A percentile compares a stretch with the other conserved stretches of the same genome.
Evolutionary conservation across 2,888 invertebrate genomes (phyloP).

Genomic region (Epinotia demarniana): DNA sequence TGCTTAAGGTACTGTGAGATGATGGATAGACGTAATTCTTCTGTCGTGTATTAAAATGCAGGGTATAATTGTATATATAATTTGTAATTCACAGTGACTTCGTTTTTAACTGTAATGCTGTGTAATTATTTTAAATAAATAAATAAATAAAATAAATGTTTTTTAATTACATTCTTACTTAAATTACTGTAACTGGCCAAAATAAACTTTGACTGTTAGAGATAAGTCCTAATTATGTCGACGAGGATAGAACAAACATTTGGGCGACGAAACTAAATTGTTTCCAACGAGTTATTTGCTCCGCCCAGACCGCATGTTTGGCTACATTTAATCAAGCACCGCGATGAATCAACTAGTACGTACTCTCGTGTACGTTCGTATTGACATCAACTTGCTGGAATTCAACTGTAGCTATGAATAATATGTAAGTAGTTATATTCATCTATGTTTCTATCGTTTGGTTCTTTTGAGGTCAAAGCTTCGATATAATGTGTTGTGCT

Average conservation of each 20-base stretch:
- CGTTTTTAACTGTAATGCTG: no score
- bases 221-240: constrained; percentile 7
- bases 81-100: no score
- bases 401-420: background rate
- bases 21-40: no score
- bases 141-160: no score
- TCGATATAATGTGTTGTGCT: background rate
- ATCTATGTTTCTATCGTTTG: background rate
- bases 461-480: background rate
- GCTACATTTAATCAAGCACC: constrained; percentile 30
- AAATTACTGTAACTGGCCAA: no score
- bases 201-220: background rate
- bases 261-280: background rate
- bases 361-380: background rate
- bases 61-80: no score
- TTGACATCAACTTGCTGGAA: background rate
- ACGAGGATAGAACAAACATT: constrained; percentile 16
- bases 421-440: background rate
- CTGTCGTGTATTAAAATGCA: no score
- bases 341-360: constrained; percentile 4
- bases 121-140: no score
- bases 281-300: constrained; percentile 17
- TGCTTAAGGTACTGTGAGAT: no score
- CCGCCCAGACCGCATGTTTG: constrained; percentile 23
- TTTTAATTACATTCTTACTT: no score